Percentiles rank a stretch among this genome's conserved stretches.
Evolutionary conservation across 2,113 vertebrate species (phyloP).

Genomic region (Neoarius graeffei): DNA sequence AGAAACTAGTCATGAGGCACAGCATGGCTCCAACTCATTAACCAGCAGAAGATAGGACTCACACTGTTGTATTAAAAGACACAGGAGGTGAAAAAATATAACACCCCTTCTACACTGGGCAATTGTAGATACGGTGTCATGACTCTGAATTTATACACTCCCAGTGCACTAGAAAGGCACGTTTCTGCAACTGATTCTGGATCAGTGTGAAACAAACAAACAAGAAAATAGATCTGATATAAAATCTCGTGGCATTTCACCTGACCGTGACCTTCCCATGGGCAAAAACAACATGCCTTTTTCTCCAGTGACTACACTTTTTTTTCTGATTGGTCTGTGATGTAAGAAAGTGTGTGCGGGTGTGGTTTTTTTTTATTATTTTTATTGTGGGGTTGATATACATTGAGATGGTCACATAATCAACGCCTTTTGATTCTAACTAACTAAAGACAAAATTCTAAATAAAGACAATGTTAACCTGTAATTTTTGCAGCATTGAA

Average conservation of each 20-base stretch:
- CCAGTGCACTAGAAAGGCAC: neutral
- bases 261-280: neutral
- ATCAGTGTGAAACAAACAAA: neutral
- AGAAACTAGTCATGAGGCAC: slow-evolving; percentile 24
- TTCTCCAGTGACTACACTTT: neutral
- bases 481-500: neutral
- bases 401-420: neutral
- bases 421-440: neutral
- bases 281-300: neutral
- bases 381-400: neutral
- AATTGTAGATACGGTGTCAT: neutral
- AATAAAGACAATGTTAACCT: slow-evolving; percentile 23
- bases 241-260: neutral
- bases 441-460: neutral
- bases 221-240: neutral
- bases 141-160: neutral
- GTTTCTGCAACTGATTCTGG: neutral
- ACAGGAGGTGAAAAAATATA: neutral
- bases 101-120: neutral
- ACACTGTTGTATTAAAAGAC: slow-evolving; percentile 16
- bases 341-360: neutral
- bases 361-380: neutral
- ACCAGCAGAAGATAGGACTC: neutral
- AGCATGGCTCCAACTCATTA: slow-evolving; percentile 22
- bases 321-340: neutral